A percentile compares a stretch with the other conserved stretches of the same genome.
These are phyloP conservation scores for Drosophila lacertosa DNA, from an alignment of 1,140 invertebrate species.

Conservation along the genomic window DNA sequence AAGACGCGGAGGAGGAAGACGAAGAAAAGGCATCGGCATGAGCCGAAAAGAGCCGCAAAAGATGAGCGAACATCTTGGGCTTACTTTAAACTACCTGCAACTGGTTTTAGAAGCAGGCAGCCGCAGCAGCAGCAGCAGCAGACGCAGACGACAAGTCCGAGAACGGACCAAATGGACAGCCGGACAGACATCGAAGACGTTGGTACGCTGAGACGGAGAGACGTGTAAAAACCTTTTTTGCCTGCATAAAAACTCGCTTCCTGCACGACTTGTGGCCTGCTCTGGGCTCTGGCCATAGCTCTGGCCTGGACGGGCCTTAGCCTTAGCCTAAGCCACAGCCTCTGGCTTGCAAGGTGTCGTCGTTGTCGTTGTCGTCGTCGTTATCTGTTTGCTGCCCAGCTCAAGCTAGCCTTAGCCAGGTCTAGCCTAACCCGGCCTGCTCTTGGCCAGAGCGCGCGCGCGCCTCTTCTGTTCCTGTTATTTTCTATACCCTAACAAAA, in stretches of 20 bases:
- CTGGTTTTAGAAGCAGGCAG: constrained; percentile 71
- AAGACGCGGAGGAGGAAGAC: constrained; percentile 12
- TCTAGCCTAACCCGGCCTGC: not conserved
- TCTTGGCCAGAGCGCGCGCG: not conserved
- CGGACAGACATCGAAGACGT: constrained; percentile 23
- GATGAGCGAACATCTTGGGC: constrained; percentile 73
- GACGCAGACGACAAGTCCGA: constrained; percentile 51
- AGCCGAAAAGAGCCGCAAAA: constrained; percentile 69
- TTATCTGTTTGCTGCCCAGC: constrained; percentile 40
- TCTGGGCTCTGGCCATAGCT: constrained; percentile 17
- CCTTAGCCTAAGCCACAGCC: constrained; percentile 28
- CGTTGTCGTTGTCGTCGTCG: constrained; percentile 39
- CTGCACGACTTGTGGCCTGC: constrained; percentile 69
- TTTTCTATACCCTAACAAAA: constrained; percentile 21
- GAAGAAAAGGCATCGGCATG: constrained; percentile 15
- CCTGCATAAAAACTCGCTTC: constrained; percentile 76
- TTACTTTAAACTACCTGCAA: constrained; percentile 82
- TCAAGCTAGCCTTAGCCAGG: constrained; percentile 12
- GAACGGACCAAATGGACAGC: constrained; percentile 44
- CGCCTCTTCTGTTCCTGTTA: constrained; percentile 42
- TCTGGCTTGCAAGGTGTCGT: constrained; percentile 59
- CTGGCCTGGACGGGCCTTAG: constrained; percentile 37
- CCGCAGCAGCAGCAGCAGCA: constrained; percentile 7
- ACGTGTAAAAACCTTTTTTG: constrained; percentile 68
- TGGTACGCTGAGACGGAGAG: constrained; percentile 2